Evolutionary conservation across 37 sponge, comb jelly and placozoan genomes (phyloP).

Genomic region (Spongilla lacustris): DNA sequence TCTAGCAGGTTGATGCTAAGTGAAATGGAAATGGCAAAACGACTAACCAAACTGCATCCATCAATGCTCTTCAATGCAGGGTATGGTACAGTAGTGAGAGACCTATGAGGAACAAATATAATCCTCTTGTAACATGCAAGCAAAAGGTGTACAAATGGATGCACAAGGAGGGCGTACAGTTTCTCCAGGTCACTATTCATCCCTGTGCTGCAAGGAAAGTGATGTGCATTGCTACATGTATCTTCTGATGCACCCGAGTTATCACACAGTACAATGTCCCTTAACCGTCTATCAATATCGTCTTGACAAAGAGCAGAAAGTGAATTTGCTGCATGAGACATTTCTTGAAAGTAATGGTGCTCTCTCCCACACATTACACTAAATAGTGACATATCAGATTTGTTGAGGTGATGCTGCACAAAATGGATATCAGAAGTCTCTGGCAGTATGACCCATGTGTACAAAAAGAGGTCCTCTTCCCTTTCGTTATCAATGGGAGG

Average conservation of each 20-base stretch:
- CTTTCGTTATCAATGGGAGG: not conserved
- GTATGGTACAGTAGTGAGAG: constrained; percentile 19
- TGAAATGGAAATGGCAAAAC: not conserved
- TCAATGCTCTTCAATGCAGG: not conserved
- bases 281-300: not conserved
- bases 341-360: not conserved
- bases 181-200: not conserved
- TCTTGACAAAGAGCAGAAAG: not conserved
- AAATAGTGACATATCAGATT: not conserved
- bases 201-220: not conserved
- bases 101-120: constrained; percentile 11
- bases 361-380: constrained; percentile 1
- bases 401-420: not conserved
- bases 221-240: not conserved
- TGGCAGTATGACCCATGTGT: constrained; percentile 17
- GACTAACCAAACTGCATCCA: not conserved
- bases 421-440: not conserved
- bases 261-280: not conserved
- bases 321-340: not conserved
- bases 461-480: not conserved
- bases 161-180: not conserved
- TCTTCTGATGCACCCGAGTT: not conserved
- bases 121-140: not conserved
- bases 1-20: constrained; percentile 15
- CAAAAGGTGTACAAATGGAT: not conserved